phyloP scores from a whole-genome alignment of 2,113 vertebrate genomes.

The Callionymus lyra region DNA sequence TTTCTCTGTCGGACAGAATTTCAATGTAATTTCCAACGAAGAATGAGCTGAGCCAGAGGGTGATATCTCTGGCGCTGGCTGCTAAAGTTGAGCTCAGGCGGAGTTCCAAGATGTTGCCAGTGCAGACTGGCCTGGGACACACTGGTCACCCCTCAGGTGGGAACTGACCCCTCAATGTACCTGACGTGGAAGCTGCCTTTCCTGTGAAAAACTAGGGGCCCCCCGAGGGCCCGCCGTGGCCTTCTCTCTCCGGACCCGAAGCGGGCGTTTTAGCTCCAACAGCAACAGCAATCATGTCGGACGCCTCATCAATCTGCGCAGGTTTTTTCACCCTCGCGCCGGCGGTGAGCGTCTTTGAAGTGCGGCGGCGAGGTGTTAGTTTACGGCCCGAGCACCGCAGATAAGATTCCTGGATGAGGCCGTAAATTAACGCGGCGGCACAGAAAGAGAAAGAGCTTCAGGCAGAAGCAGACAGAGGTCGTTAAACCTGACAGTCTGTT shows the following conservation, averaged over 20 bases:
- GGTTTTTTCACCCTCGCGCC: conserved; percentile 4
- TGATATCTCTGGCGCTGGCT: no score
- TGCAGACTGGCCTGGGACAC: neutral
- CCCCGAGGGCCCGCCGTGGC: neutral
- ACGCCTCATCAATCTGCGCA: conserved; percentile 10
- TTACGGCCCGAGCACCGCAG: conserved; percentile 24
- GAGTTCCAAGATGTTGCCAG: no score
- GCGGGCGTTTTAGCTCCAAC: conserved; percentile 1
- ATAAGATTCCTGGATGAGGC: conserved; percentile 36
- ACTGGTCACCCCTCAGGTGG: conserved; percentile 2
- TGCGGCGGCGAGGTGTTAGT: conserved; percentile 21
- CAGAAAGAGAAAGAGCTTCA: neutral
- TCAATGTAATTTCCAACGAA: no score
- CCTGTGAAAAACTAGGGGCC: conserved; percentile 8
- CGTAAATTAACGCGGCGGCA: conserved; percentile 19
- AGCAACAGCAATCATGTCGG: conserved; percentile 5
- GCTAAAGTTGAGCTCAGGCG: no score
- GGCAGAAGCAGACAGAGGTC: conserved; percentile 14
- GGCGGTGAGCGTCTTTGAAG: conserved; percentile 28
- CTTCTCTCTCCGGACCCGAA: conserved; percentile 6
- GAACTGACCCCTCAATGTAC: conserved; percentile 4
- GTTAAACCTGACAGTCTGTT: conserved; percentile 23
- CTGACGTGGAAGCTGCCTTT: conserved; percentile 17
- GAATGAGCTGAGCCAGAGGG: no score
- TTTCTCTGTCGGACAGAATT: no score